A percentile compares a stretch with the other conserved stretches of the same genome.
Evolutionary conservation across 2,113 vertebrate species (phyloP).

Genomic region (Lanius collurio): DNA sequence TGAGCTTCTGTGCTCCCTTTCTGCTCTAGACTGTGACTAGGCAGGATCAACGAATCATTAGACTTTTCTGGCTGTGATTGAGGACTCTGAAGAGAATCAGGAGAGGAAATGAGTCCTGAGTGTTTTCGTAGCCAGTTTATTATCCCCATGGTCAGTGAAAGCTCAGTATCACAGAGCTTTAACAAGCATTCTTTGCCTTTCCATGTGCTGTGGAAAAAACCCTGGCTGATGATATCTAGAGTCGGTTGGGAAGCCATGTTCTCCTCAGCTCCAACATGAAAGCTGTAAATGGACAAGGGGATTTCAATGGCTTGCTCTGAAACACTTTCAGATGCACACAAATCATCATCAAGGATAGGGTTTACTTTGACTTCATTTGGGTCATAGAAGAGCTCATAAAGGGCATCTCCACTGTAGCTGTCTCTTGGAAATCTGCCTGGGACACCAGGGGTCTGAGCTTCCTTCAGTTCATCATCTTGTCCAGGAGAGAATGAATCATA

Average conservation of each 20-base stretch:
- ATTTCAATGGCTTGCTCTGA: conserved; percentile 75
- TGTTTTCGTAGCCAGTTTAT: conserved; percentile 83
- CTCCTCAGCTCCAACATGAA: conserved; percentile 84
- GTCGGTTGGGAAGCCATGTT: conserved; percentile 78
- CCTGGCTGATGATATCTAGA: conserved; percentile 78
- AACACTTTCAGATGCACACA: conserved; percentile 74
- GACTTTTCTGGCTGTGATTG: neutral
- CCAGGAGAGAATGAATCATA: conserved; percentile 83
- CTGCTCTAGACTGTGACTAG: neutral
- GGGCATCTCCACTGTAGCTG: conserved; percentile 86
- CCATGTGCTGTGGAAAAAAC: conserved; percentile 83
- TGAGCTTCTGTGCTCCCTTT: neutral
- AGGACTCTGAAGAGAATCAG: conserved; percentile 26
- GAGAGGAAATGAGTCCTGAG: conserved; percentile 15
- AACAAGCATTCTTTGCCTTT: conserved; percentile 86
- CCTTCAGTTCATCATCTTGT: conserved; percentile 77
- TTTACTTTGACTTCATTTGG: conserved; percentile 70
- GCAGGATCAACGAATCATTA: neutral
- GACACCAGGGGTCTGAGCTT: conserved; percentile 54
- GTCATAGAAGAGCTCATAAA: conserved; percentile 86
- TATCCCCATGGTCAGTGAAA: conserved; percentile 85
- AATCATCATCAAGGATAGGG: conserved; percentile 73
- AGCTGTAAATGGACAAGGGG: conserved; percentile 86
- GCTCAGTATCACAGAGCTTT: conserved; percentile 86
- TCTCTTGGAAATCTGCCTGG: conserved; percentile 77